Base-by-base conservation (phyloP, 2,888 invertebrate species). In the Pediacus dermestoides region DNA sequence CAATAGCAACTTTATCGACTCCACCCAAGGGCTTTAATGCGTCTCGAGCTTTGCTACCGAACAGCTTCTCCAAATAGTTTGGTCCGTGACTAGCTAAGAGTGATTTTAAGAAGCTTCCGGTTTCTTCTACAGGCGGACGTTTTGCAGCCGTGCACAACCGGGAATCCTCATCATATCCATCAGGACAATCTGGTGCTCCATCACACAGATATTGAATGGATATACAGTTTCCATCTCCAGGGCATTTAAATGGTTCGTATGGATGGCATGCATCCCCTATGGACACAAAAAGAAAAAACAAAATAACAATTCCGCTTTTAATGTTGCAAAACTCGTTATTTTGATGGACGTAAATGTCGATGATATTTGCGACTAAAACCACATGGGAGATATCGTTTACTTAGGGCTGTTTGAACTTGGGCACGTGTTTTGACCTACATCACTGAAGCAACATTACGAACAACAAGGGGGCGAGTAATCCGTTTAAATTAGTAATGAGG, bases 121-220 rank as follows among this genome's bases (percentile, higher is more conserved):
- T 95, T 70, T 95, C 95, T 69, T 95, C 94, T 16, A 95, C 94
- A 33, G 95, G 95, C 54, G 95, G 95, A 63, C 95, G 79, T 70
- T 93, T 94, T 12, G 95, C 95, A 67, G 95, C 95, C 51, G 94
- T 94, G 72, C 95, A 95, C 14, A 95, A 82, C 60, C 90, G 81
- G 52, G 89, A 85, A 70, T 95, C 93, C 68, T 95, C 95, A 59
- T 95, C 95, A 63, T 95, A 95, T 2, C 93, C 93, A 61, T 94
- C 92, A 32, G 87, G 83, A 73, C 94, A 95, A 72, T 94, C 94
- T 0, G 92, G 89, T 4, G 88, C 87, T 10, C 93, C 93, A 67
- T 95, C 94, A 68, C 94, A 95, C 33, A 94, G 77, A 72, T 95
- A 94, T 68, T 93, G 94, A 70, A 95, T 93, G 50, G 93, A 93